A percentile compares a stretch with the other conserved stretches of the same genome.
These are phyloP conservation scores for Cataglyphis hispanica DNA, from an alignment of 1,140 invertebrate species.

Conservation along the genomic window DNA sequence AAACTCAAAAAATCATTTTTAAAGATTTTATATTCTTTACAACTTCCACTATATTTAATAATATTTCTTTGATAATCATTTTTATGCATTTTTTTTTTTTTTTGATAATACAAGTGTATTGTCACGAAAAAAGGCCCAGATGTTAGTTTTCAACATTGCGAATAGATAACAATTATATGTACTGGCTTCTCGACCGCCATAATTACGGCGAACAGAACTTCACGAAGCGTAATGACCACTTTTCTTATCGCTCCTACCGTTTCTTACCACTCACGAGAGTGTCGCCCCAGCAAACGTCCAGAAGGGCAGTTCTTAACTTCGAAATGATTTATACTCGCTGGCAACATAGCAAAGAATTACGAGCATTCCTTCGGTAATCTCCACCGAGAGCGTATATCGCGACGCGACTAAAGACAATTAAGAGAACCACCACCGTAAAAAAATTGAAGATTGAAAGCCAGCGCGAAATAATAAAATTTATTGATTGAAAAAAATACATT, in stretches of 20 bases:
- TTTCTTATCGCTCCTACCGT: slow-evolving; percentile 46
- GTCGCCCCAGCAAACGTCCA: slow-evolving; percentile 33
- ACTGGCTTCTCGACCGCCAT: slow-evolving; percentile 28
- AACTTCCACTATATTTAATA: background rate
- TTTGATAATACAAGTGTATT: background rate
- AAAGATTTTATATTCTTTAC: background rate
- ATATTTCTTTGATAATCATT: background rate
- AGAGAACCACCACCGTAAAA: background rate
- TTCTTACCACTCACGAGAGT: slow-evolving; percentile 40
- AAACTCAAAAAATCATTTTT: background rate
- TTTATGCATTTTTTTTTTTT: background rate
- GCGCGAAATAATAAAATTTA: background rate
- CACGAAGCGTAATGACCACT: slow-evolving; percentile 47
- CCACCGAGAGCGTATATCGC: background rate
- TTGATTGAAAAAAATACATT: too few species aligned
- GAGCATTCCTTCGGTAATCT: slow-evolving; percentile 45
- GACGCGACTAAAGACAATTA: slow-evolving; percentile 24
- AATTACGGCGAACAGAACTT: slow-evolving; percentile 50
- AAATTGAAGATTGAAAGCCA: slow-evolving; percentile 13
- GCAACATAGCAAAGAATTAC: slow-evolving; percentile 51
- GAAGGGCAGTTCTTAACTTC: slow-evolving; percentile 14
- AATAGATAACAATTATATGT: slow-evolving; percentile 4
- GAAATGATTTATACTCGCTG: slow-evolving; percentile 58
- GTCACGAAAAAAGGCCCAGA: background rate
- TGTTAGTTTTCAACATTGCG: background rate